phyloP scores from a whole-genome alignment of 30 jellyfish, hydroid and myxozoan genomes.

The Turritopsis dohrnii region DNA sequence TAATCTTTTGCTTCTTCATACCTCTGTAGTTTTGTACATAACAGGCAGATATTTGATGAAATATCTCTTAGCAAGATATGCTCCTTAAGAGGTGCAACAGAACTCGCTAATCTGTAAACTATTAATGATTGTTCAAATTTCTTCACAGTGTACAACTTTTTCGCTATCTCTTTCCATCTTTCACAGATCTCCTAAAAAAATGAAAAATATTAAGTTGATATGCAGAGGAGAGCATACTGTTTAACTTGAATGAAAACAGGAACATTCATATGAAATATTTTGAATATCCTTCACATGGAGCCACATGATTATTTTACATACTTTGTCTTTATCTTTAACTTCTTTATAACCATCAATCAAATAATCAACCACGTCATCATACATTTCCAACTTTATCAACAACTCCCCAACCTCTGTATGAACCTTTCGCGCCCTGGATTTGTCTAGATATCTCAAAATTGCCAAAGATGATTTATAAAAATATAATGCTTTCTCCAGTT shows the following conservation, averaged over 20 bases:
- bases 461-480: neutral
- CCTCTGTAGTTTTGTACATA: conserved; percentile 11
- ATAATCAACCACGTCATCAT: neutral
- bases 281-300: too few species aligned
- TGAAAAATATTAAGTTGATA: neutral
- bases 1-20: conserved; percentile 20
- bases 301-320: too few species aligned
- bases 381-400: neutral
- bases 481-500: neutral
- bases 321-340: neutral
- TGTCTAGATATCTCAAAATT: neutral
- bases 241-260: too few species aligned
- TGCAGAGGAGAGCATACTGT: neutral
- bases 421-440: neutral
- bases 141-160: conserved; percentile 2
- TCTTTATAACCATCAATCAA: neutral
- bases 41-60: conserved; percentile 33
- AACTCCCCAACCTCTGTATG: neutral
- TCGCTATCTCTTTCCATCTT: conserved; percentile 27
- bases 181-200: conserved; percentile 30
- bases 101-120: conserved; percentile 30
- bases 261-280: too few species aligned
- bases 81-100: conserved; percentile 13
- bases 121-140: conserved; percentile 10
- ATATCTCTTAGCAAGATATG: conserved; percentile 20